Evolutionary conservation across 2,797 vertebrate genomes (phyloP), one percentile per base, ranked within the genome.

Genomic region (Falco biarmicus): DNA sequence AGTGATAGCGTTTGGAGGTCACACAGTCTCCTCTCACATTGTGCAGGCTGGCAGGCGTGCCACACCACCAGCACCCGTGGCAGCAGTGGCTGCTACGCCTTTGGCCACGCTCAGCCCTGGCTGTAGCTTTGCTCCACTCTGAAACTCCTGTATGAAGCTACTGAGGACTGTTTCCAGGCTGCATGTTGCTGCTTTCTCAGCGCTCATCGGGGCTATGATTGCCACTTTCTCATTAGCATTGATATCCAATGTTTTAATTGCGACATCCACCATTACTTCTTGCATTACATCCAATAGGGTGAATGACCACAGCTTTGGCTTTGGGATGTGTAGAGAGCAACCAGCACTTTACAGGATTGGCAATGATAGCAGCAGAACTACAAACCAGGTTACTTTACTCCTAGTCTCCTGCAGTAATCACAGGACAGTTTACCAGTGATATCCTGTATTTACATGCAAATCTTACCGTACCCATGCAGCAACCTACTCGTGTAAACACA

Each of bases 21-120:
- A 31, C 12, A 57, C 24, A 50, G 32, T n/a, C 47, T 70, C 57
- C 32, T 25, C 13, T 41, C 1, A 0, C 9, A 34, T 20, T 19
- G 16, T 1, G 1, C 41, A 29, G 41, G 16, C 28, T 48, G 77
- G 22, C 28, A 61, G 51, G 6, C 24, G 45, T 28, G 3, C 70
- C 28, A 5, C 13, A 28, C 14, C 73, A 37, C 34, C 34, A 12
- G 54, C 13, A 47, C 34, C 39, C 13, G 1, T 3, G 20, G 43
- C 53, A 43, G 31, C 34, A 15, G 53, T 13, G 5, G n/a, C n/a
- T 66, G 31, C 17, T 8, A 6, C 0, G 0, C 10, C 21, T 48
- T 57, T 51, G 41, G 28, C 10, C 21, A 15, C 9, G 16, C 21
- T 60, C 51, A 51, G 29, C 13, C 45, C 48, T 19, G 15, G 29